Percentiles rank a stretch among this genome's conserved stretches.
Evolutionary conservation across 2,888 invertebrate genomes (phyloP).

Genomic region (Eristalis pertinax): DNA sequence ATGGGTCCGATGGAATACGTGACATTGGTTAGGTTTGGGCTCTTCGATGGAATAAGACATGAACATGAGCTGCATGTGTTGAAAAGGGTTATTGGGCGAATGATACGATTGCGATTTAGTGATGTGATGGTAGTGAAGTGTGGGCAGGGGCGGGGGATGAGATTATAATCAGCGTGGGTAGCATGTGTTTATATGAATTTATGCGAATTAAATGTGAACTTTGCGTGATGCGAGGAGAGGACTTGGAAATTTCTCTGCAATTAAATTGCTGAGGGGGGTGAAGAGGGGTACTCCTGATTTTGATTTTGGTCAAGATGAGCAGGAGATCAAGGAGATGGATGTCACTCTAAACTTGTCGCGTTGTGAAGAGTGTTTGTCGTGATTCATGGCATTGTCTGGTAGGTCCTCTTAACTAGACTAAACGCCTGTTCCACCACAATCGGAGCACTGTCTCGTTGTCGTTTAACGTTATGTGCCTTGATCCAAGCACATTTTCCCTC

Average conservation of each 20-base stretch:
- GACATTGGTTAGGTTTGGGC: slow-evolving; percentile 2
- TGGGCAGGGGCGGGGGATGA: background rate
- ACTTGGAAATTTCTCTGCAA: background rate
- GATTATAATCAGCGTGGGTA: background rate
- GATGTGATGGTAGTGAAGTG: background rate
- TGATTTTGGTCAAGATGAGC: too few species aligned
- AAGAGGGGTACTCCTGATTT: too few species aligned
- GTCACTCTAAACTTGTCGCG: too few species aligned
- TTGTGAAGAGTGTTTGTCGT: too few species aligned
- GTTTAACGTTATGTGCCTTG: too few species aligned
- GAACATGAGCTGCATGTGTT: background rate
- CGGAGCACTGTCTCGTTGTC: too few species aligned
- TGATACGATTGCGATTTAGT: background rate
- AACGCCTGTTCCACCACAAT: too few species aligned
- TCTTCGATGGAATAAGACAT: background rate
- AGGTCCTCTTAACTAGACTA: too few species aligned
- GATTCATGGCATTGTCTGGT: too few species aligned
- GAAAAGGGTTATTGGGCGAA: background rate
- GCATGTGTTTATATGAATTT: background rate
- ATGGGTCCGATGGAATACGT: background rate
- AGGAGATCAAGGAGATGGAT: too few species aligned
- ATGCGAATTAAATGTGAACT: background rate
- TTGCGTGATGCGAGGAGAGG: background rate
- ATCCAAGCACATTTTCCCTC: too few species aligned
- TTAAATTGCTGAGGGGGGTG: too few species aligned